Base-by-base conservation (phyloP, 2,113 vertebrate species). In the Ascaphus truei region DNA sequence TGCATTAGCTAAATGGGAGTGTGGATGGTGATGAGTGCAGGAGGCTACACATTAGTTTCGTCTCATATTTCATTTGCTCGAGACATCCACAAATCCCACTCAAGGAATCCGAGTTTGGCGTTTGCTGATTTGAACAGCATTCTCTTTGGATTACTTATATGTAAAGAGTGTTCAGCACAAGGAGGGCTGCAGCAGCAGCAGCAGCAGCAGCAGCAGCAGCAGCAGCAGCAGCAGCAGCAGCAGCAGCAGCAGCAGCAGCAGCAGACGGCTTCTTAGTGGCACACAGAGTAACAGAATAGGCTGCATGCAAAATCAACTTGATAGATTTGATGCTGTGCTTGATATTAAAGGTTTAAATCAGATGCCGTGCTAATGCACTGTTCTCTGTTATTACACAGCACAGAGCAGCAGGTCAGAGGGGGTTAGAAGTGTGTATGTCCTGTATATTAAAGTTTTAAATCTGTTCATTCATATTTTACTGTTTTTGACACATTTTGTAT, bases 361-460 rank as follows among this genome's bases (percentile, higher is more conserved):
- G 4, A 30, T 55, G 31, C 37, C n/a, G 29, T 22, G 25, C 23
- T 18, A 25, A 13, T 59, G 18, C 43, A 60, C 56, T n/a, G n/a
- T n/a, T n/a, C n/a, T n/a, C n/a, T n/a, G n/a, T n/a, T 15, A 7
- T 50, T 59, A 59, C 37, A 59, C 20, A 69, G 41, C 30, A 16
- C 7, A 23, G 6, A 12, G 43, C 10, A 33, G 10, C 26, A 60
- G 41, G 55, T 59, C 31, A 59, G 23, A 51, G 25, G 20, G 29
- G 41, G 34, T 34, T 43, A 51, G 31, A 7, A 23, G 18, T 4
- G n/a, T 69, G 55, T 33, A 58, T 26, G 53, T n/a, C 51, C 60
- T 26, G 22, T 50, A 59, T 69, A 69, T 69, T 69, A 69, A 69
- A 69, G 66, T 69, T 69, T 57, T 69, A 69, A 69, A 69, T 69